Evolutionary conservation across 2,113 vertebrate genomes (phyloP).

Genomic region (Gymnarchus niloticus): DNA sequence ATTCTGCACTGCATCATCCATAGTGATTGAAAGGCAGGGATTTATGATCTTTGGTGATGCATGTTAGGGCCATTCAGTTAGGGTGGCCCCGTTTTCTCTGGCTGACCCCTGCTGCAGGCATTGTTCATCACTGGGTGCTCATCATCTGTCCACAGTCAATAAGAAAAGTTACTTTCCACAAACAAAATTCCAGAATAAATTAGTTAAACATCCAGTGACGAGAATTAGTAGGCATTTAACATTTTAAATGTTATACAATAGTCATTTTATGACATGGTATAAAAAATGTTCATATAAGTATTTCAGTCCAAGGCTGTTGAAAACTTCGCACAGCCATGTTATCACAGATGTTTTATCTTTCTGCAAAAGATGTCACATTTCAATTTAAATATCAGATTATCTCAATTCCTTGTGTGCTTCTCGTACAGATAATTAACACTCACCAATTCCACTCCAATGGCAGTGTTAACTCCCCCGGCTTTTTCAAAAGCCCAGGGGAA

Average conservation of each 20-base stretch:
- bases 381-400: background rate
- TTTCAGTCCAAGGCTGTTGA: background rate
- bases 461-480: conserved; percentile 72
- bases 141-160: background rate
- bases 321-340: background rate
- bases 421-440: conserved; percentile 38
- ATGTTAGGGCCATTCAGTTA: background rate
- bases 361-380: background rate
- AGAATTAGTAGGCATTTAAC: too few relatives aligned
- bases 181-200: background rate
- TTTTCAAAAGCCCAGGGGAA: conserved; percentile 90
- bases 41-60: background rate
- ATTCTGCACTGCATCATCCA: background rate
- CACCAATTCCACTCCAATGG: conserved; percentile 82
- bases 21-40: background rate
- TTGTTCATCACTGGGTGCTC: background rate
- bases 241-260: too few relatives aligned
- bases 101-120: background rate
- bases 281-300: background rate
- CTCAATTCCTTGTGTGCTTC: background rate
- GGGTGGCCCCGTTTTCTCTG: background rate
- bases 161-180: background rate
- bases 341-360: too few relatives aligned
- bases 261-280: too few relatives aligned
- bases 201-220: background rate